Base-by-base conservation (phyloP, 2,888 invertebrate genomes). In the Hydraecia micacea region DNA sequence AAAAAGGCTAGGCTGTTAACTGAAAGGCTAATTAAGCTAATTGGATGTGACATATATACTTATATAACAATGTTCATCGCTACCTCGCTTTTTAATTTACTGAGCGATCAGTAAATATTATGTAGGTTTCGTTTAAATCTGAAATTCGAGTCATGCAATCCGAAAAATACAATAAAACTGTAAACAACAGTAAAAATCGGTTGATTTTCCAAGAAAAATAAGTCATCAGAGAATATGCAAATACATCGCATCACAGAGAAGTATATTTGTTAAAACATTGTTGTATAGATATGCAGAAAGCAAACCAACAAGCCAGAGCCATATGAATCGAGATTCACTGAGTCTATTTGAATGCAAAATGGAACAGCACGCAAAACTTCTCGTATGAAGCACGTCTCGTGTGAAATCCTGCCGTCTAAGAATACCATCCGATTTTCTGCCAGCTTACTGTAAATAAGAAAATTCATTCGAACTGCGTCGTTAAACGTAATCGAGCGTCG, bases 401-500 rank as follows among this genome's bases (percentile, higher is more conserved):
- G 94, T 93, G 93, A 95, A 94, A 95, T 93, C 93, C 91, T 91
- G 89, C 87, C 90, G 91, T 91, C 92, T 93, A 91, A 92, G 93
- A 93, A 93, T 93, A 87, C 87, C 90, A 90, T 92, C 92, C 93
- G 94, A 95, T 95, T 95, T 94, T 94, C 94, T 93, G 93, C 93
- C 91, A 94, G 94, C 94, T 95, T 93, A 95, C 94, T 93, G 95
- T 95, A 96, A 96, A 96, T 96, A 96, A 96, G 95, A 95, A 95
- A 95, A 96, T 96, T 96, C 94, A 93, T 95, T 94, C 93, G 94
- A 93, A 95, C 93, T 93, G 93, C 92, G 95, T 94, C 95, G 95
- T 96, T 96, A 96, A 96, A 94, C 92, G 95, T 95, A 96, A 97
- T 97, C 96, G 96, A 96, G 95, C 96, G 96, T 93, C 93, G 92